A percentile compares a stretch with the other conserved stretches of the same genome.
Conservation (phyloP, 2,113 vertebrate genomes). For the Daubentonia madagascariensis region DNA sequence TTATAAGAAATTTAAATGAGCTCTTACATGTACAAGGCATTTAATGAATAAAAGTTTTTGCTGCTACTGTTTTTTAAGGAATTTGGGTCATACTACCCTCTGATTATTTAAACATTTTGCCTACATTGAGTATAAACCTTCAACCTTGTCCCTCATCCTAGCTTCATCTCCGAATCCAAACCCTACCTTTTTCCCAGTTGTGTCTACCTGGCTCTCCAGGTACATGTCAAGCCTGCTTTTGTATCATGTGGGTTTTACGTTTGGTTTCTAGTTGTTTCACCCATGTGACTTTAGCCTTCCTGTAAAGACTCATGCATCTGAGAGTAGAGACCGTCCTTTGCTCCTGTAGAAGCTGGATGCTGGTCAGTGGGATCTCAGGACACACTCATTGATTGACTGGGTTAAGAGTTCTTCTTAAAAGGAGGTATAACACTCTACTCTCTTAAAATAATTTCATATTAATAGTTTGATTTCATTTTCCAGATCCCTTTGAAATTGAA, state of each 20-base stretch:
- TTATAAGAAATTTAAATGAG: not conserved
- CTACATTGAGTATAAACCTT: not conserved
- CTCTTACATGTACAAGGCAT: not conserved
- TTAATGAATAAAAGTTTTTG: not conserved
- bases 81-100: not conserved
- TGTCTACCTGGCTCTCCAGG: not conserved
- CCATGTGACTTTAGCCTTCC: not conserved
- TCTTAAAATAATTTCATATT: not conserved
- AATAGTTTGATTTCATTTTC: not conserved
- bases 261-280: not conserved
- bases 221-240: not conserved
- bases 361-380: not conserved
- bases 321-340: not conserved
- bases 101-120: not conserved
- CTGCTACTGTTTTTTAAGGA: not conserved
- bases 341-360: rapidly evolving
- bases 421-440: not conserved
- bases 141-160: too few relatives aligned
- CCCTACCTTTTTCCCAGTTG: not conserved
- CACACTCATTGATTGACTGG: not conserved
- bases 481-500: not conserved
- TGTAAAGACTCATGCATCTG: not conserved
- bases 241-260: not conserved
- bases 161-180: not conserved
- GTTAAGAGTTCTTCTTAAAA: not conserved